Evolutionary conservation across 1,140 invertebrate species (phyloP).

Genomic region (Heliconius melpomene): DNA sequence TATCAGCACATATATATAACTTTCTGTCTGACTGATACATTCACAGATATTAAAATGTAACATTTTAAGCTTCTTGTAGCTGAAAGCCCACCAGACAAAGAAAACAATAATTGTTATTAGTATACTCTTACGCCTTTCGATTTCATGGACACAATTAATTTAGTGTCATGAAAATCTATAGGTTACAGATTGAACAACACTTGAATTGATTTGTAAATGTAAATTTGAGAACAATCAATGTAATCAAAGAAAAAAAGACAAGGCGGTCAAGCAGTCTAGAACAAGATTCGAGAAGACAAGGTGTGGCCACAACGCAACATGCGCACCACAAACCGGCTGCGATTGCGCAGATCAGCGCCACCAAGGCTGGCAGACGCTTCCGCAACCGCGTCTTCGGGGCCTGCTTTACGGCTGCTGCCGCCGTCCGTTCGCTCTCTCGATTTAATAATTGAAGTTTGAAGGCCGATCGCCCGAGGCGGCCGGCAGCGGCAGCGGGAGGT

Average conservation of each 20-base stretch:
- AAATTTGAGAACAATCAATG: not conserved
- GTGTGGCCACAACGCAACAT: constrained; percentile 65
- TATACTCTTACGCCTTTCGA: not conserved
- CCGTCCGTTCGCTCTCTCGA: constrained; percentile 61
- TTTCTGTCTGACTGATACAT: not conserved
- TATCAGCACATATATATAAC: not conserved
- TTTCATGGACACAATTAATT: not conserved
- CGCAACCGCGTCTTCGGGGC: constrained; percentile 71
- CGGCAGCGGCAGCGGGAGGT: constrained; percentile 53
- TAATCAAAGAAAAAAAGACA: constrained; percentile 48
- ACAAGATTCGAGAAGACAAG: constrained; percentile 66
- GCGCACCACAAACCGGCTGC: constrained; percentile 71
- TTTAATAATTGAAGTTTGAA: constrained; percentile 78
- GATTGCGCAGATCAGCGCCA: constrained; percentile 77
- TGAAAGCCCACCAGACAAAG: not conserved
- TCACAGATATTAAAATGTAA: too few species aligned
- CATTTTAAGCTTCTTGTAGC: not conserved
- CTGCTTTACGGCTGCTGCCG: constrained; percentile 46
- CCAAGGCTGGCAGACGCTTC: constrained; percentile 74
- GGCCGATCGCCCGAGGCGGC: constrained; percentile 76
- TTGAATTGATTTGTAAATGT: not conserved
- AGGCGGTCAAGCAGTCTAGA: constrained; percentile 52
- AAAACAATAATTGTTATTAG: not conserved
- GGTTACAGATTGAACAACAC: not conserved
- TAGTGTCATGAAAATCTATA: not conserved